These are phyloP conservation scores for Odobenus rosmarus DNA, from an alignment of 2,113 vertebrate species.

Conservation along the genomic window DNA sequence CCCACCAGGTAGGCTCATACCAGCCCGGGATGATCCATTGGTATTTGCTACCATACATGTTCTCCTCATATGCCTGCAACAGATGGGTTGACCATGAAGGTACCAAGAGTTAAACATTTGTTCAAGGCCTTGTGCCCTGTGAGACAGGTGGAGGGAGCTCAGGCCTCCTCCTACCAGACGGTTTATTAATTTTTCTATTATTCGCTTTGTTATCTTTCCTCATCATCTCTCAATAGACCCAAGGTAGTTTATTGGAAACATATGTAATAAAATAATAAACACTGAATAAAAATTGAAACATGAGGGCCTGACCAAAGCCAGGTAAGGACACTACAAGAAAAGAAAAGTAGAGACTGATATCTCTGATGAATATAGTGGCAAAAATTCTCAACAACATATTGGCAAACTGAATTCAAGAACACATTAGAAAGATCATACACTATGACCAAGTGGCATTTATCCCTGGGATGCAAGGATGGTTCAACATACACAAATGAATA, in stretches of 20 bases:
- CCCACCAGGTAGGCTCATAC: conserved; percentile 99
- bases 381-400: neutral
- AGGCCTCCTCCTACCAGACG: neutral
- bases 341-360: neutral
- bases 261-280: neutral
- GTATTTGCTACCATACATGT: conserved; percentile 98
- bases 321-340: neutral
- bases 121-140: neutral
- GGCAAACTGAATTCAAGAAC: neutral
- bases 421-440: neutral
- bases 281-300: neutral
- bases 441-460: neutral
- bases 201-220: neutral
- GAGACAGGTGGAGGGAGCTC: neutral
- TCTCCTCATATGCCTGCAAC: conserved; percentile 94
- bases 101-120: neutral
- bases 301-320: neutral
- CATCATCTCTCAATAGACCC: neutral
- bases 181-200: neutral
- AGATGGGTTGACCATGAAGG: neutral
- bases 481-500: neutral
- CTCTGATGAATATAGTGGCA: neutral
- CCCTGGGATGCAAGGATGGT: neutral
- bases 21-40: conserved; percentile 99
- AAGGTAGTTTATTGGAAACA: neutral